Conservation (phyloP, 2,113 vertebrate species). For the Elephantulus edwardii region DNA sequence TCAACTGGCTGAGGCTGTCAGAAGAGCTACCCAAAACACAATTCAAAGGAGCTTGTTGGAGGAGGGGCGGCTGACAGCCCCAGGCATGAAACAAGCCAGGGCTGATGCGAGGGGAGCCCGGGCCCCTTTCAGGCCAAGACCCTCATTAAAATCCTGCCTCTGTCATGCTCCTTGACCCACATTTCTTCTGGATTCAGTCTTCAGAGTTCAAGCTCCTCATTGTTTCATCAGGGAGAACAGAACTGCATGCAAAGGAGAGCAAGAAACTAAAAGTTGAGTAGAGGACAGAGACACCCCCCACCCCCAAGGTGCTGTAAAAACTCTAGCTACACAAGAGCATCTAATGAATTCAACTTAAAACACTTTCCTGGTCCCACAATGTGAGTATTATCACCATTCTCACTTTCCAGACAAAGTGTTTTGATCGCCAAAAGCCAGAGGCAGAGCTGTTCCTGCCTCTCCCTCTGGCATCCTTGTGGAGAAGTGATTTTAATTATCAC, state of each 20-base stretch:
- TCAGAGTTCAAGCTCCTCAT: not conserved
- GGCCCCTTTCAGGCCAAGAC: not conserved
- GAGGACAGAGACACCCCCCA: not conserved
- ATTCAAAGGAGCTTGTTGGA: constrained; percentile 37
- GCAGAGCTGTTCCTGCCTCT: constrained; percentile 23
- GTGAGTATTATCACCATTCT: not conserved
- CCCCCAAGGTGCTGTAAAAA: not conserved
- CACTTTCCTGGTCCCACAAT: not conserved
- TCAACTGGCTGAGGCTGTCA: constrained; percentile 76
- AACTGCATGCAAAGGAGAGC: not conserved
- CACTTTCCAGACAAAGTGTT: not conserved
- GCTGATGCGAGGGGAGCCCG: not conserved
- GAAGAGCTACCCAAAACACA: constrained; percentile 70
- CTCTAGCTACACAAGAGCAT: not conserved
- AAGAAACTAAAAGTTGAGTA: not conserved
- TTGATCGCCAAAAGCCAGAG: not conserved
- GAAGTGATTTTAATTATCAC: constrained; percentile 85
- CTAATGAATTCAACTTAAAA: not conserved
- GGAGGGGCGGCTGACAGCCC: constrained; percentile 63
- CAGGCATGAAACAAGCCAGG: constrained; percentile 66
- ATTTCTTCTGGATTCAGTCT: constrained; percentile 37
- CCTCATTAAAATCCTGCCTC: not conserved
- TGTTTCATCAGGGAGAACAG: not conserved
- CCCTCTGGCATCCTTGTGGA: constrained; percentile 50
- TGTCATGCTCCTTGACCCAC: constrained; percentile 14